These are phyloP conservation scores for Plagiodera versicolora DNA, from an alignment of 2,888 invertebrate genomes.

Conservation along the genomic window DNA sequence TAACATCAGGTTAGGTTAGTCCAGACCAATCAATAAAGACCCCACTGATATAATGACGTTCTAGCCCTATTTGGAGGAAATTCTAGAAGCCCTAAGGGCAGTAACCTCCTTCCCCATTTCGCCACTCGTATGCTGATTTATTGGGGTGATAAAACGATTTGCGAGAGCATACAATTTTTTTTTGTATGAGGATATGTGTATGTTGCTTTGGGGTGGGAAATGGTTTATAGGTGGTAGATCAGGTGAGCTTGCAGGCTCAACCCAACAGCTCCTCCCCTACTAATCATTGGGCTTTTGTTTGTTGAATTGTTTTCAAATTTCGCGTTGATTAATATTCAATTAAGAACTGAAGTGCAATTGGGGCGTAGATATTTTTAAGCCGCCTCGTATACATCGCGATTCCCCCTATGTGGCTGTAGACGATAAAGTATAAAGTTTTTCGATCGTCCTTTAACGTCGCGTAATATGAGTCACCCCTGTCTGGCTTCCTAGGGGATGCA, in stretches of 20 bases:
- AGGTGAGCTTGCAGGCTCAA: too few relatives aligned
- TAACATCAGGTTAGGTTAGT: not conserved
- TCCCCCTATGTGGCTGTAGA: conserved; percentile 7
- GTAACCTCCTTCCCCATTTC: not conserved
- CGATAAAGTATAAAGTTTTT: conserved; percentile 17
- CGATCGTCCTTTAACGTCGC: conserved; percentile 18
- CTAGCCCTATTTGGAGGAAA: not conserved
- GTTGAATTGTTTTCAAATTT: too few relatives aligned
- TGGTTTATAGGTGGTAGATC: too few relatives aligned
- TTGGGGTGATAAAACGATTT: not conserved
- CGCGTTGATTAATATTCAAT: too few relatives aligned
- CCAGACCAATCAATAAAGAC: not conserved
- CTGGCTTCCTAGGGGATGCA: conserved; percentile 29
- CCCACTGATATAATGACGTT: not conserved
- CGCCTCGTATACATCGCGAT: conserved; percentile 11
- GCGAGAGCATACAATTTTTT: too few relatives aligned
- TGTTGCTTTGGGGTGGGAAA: too few relatives aligned
- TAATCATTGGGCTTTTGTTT: too few relatives aligned
- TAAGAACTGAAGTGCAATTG: too few relatives aligned
- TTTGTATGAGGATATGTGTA: too few relatives aligned
- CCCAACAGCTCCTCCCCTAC: too few relatives aligned
- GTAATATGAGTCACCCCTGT: conserved; percentile 30
- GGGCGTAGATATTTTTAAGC: too few relatives aligned
- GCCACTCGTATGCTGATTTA: not conserved
- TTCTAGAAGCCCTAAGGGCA: not conserved